Base-by-base conservation (phyloP, 1,140 invertebrate species). In the Caerostris extrusa region DNA sequence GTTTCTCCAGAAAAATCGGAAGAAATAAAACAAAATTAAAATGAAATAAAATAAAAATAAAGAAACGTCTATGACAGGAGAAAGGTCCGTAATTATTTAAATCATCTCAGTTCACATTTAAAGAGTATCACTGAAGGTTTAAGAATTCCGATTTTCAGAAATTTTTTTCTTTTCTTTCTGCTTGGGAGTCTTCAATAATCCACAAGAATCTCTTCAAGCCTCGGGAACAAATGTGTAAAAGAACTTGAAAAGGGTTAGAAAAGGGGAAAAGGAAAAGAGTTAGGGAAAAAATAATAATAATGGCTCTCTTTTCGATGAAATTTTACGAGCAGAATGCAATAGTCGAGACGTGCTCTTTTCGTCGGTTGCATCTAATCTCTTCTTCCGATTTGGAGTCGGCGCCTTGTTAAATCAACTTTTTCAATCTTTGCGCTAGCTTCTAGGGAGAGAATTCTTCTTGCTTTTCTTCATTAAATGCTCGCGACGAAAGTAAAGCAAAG, bases 281-380 rank as follows among this genome's bases (percentile, higher is more conserved):
- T 10, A 8, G 34, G 34, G 19, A 50, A 34, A 50, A 50, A 12
- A 77, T 50, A 34, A 77, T 50, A 71, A 71, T 34, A 34, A 34
- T 7, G 34, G 34, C 71, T 3, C 14, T 50, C 34, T 77, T 77
- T 53, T 77, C 50, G 53, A 34, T 77, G 71, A 77, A 77, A 77
- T 77, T 77, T 77, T 77, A 77, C 50, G 71, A 77, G 71, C 71
- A 77, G 34, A 77, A 77, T 77, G 71, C 71, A 77, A 77, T 77
- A 34, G 71, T 77, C 34, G 19, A 77, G 34, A 77, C 71, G 71
- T 77, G 71, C 71, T 77, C 71, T 77, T 77, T 77, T 77, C 71
- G 71, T 34, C 12, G 71, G 71, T 34, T 34, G 8, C 5, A 50
- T 77, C 71, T 77, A 77, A 77, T 77, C 71, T 53, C 19, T 53